Evolutionary conservation across 2,113 vertebrate species (phyloP).

Genomic region (Penelope pileata): DNA sequence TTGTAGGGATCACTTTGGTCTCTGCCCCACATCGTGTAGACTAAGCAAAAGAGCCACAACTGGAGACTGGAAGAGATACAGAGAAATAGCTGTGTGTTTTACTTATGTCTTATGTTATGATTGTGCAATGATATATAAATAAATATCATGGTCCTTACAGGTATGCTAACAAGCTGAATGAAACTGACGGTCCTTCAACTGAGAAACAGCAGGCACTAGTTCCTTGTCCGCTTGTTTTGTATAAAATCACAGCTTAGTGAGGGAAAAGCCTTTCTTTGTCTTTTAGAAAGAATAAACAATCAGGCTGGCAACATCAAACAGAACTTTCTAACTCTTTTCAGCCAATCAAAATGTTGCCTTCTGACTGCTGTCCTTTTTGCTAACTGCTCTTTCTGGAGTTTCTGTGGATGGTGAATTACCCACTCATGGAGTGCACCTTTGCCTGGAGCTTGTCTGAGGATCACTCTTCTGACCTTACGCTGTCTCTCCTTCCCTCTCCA

Average conservation of each 20-base stretch:
- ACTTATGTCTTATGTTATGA: not conserved
- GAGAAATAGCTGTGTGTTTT: not conserved
- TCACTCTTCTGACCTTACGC: constrained; percentile 15
- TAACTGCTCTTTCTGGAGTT: not conserved
- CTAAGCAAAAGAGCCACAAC: not conserved
- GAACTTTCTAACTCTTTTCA: not conserved
- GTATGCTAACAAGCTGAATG: not conserved
- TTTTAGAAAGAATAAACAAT: not conserved
- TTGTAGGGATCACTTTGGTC: not conserved
- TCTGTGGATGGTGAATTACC: not conserved
- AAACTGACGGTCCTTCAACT: not conserved
- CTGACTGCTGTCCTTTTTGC: not conserved
- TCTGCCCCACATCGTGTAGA: not conserved
- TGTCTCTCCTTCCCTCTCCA: constrained; percentile 35
- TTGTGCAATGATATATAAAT: not conserved
- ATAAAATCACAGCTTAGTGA: not conserved
- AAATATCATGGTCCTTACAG: not conserved
- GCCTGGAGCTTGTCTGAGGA: not conserved
- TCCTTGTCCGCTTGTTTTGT: not conserved
- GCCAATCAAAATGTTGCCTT: not conserved
- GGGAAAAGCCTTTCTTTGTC: not conserved
- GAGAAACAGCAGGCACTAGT: not conserved
- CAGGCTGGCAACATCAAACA: not conserved
- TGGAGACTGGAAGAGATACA: not conserved
- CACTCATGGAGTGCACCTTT: not conserved